Evolutionary conservation across 2,888 invertebrate species (phyloP).

Genomic region (Yponomeuta sedellus): DNA sequence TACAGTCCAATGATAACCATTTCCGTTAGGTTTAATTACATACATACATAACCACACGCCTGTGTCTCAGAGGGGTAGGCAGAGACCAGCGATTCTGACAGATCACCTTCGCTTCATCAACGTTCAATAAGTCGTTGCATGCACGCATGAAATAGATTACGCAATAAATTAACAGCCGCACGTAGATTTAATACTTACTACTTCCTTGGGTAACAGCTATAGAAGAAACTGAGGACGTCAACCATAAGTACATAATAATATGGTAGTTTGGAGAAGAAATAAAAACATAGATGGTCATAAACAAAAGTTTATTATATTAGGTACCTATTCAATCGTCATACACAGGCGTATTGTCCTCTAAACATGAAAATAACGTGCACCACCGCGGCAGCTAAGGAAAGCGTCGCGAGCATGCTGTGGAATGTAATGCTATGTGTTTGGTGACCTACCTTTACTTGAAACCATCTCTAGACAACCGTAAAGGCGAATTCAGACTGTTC

Average conservation of each 20-base stretch:
- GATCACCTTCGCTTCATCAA: too few relatives aligned
- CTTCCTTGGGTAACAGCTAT: not conserved
- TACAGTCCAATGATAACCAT: too few relatives aligned
- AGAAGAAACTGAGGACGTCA: not conserved
- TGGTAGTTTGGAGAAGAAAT: not conserved
- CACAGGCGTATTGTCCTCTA: conserved; percentile 2
- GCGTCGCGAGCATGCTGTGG: not conserved
- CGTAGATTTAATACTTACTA: not conserved
- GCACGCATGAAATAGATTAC: too few relatives aligned
- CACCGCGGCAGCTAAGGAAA: not conserved
- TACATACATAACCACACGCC: too few relatives aligned
- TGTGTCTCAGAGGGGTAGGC: too few relatives aligned
- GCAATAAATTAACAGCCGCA: not conserved
- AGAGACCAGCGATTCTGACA: too few relatives aligned
- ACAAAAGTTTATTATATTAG: not conserved
- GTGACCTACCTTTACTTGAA: too few relatives aligned
- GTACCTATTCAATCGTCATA: not conserved
- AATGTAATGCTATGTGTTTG: not conserved
- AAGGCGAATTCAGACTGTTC: too few relatives aligned
- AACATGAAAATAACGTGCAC: conserved; percentile 1
- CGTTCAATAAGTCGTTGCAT: too few relatives aligned
- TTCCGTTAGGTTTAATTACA: too few relatives aligned
- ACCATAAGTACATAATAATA: not conserved
- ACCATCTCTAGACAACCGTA: too few relatives aligned
- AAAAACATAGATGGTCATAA: not conserved